Evolutionary conservation across 2,113 vertebrate species (phyloP).

Genomic region (Perognathus longimembris): DNA sequence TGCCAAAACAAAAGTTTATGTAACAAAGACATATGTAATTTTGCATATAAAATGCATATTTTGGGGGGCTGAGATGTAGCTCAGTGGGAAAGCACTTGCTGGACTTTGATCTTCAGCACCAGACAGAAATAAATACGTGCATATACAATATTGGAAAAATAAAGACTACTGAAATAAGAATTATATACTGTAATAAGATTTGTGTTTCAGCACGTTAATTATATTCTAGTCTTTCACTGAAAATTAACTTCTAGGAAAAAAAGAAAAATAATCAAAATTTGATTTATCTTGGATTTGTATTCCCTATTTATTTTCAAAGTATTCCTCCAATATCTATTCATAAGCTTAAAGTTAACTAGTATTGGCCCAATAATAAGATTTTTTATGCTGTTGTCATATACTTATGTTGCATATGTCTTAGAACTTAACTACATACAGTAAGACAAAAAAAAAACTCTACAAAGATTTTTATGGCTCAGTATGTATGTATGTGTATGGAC

Average conservation of each 20-base stretch:
- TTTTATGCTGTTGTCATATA: slow-evolving; percentile 35
- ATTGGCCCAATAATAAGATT: slow-evolving; percentile 17
- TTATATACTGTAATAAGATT: slow-evolving; percentile 53
- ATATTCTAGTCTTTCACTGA: not conserved
- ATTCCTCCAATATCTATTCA: slow-evolving; percentile 38
- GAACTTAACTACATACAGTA: too few species aligned
- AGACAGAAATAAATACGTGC: not conserved
- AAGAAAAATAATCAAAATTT: slow-evolving; percentile 51
- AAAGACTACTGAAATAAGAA: slow-evolving; percentile 49
- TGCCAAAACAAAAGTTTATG: slow-evolving; percentile 47
- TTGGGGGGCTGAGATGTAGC: not conserved
- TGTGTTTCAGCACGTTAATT: slow-evolving; percentile 38
- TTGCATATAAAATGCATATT: slow-evolving; percentile 32
- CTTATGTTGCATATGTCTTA: not conserved
- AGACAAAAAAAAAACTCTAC: too few species aligned
- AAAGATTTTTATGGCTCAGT: too few species aligned
- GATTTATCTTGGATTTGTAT: slow-evolving; percentile 42
- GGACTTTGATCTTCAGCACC: not conserved
- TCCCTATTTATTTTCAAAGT: slow-evolving; percentile 48
- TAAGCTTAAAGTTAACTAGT: slow-evolving; percentile 48
- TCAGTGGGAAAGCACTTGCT: not conserved
- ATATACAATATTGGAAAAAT: not conserved
- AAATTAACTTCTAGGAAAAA: slow-evolving; percentile 58
- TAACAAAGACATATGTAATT: slow-evolving; percentile 43
- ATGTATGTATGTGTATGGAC: too few species aligned